Base-by-base conservation (phyloP, 53 echinoderm and acorn worm species). In the Antedon mediterranea region DNA sequence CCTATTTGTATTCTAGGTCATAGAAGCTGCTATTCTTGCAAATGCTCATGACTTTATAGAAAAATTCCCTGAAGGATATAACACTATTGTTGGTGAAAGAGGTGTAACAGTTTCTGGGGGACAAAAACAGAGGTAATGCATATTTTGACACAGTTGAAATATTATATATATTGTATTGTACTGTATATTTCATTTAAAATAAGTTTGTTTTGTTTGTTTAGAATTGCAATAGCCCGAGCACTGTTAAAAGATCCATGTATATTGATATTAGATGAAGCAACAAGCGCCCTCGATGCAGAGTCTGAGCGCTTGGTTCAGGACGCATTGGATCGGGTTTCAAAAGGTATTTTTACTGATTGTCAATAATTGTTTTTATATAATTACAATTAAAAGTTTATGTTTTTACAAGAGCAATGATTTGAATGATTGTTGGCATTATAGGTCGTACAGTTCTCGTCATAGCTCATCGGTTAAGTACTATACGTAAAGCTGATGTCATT, bases 151-250 rank as follows among this genome's bases (percentile, higher is more conserved):
- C 41, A 74, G 82, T 86, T 71, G 72, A 72, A 26, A 82, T 82
- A 82, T 82, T 86, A 82, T 0, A 72, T 0, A 18, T 28, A 70
- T 34, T 37, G 4, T 6, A 37, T 6, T 37, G 37, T 37, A 6
- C 11, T 6, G 11, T 11, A 4, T 37, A 11, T 11, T 6, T 37
- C 37, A 37, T 37, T 37, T 11, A 37, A 4, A 37, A 11, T 4
- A 11, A 37, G 37, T 11, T 37, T 37, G 37, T 37, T 37, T 9
- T 34, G 43, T 31, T 23, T 11, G 18, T 13, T 31, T 76, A 94
- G 94, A 83, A 94, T 94, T 72, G 94, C 91, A 26, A 91, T 94
- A n/a, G 95, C 95, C 15, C 81, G 95, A 28, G 95, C 95, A 6
- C 32, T 95, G 44, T 81, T 95, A 33, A 95, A 95, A 78, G 80